Conservation (phyloP, 2,113 vertebrate genomes). For the Corythoichthys intestinalis region DNA sequence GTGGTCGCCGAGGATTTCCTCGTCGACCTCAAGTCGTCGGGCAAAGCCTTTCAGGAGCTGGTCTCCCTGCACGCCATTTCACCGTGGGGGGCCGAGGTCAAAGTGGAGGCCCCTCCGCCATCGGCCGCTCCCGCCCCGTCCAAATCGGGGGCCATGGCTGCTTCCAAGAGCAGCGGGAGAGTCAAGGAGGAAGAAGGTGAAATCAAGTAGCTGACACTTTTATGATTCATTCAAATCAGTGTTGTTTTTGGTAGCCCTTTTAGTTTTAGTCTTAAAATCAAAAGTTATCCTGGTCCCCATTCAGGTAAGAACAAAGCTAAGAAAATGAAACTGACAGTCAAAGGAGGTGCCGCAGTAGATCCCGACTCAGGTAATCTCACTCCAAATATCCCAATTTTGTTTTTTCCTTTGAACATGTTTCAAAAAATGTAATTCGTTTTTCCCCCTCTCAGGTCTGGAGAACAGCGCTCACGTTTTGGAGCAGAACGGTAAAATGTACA, state of each 20-base stretch:
- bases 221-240: too few relatives aligned
- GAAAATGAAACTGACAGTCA: slow-evolving; percentile 96
- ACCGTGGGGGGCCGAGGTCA: slow-evolving; percentile 89
- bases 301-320: slow-evolving; percentile 87
- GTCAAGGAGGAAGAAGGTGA: slow-evolving; percentile 89
- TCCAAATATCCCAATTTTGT: neutral
- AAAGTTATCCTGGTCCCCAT: too few relatives aligned
- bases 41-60: slow-evolving; percentile 83
- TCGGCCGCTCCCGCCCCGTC: slow-evolving; percentile 62
- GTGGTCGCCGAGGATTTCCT: slow-evolving; percentile 91
- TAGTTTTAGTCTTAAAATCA: too few relatives aligned
- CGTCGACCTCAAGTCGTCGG: slow-evolving; percentile 76
- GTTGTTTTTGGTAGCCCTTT: too few relatives aligned
- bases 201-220: neutral
- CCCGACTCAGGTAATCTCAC: slow-evolving; percentile 84
- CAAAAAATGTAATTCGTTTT: too few relatives aligned
- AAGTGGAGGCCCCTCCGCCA: slow-evolving; percentile 66
- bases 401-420: neutral
- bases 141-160: slow-evolving; percentile 70
- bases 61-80: slow-evolving; percentile 82
- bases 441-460: slow-evolving; percentile 78
- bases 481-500: slow-evolving; percentile 91
- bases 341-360: slow-evolving; percentile 95
- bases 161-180: slow-evolving; percentile 81
- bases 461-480: slow-evolving; percentile 93